These are phyloP conservation scores for Triops cancriformis DNA, from an alignment of 1,140 invertebrate genomes.

Conservation along the genomic window DNA sequence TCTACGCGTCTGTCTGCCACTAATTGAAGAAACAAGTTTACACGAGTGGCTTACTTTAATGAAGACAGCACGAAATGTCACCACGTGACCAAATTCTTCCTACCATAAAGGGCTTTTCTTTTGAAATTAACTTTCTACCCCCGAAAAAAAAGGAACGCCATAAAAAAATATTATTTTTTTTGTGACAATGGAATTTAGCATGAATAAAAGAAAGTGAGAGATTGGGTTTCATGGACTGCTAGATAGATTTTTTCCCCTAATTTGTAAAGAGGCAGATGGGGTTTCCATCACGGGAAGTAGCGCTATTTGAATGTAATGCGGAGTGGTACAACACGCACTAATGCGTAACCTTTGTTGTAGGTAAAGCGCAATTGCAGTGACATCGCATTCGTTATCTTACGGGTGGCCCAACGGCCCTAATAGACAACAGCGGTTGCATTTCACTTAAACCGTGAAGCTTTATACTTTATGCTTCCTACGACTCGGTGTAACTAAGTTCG, in stretches of 20 bases:
- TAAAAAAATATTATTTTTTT: no score
- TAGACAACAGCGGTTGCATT: neutral
- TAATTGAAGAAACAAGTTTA: slow-evolving; percentile 4
- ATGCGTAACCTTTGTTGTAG: slow-evolving; percentile 13
- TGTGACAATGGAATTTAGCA: no score
- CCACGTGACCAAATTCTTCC: neutral
- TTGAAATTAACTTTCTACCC: no score
- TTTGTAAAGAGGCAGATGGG: neutral
- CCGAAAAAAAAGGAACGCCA: no score
- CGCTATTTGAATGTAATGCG: neutral
- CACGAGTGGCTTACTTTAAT: neutral
- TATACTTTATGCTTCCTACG: neutral
- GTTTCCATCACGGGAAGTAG: neutral
- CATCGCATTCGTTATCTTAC: slow-evolving; percentile 6
- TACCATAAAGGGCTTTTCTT: no score
- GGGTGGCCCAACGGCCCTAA: neutral
- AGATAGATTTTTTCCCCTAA: no score
- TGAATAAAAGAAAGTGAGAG: no score
- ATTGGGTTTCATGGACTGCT: no score
- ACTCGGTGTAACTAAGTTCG: neutral
- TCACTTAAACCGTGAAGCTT: neutral
- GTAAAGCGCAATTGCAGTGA: neutral
- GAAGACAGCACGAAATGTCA: neutral
- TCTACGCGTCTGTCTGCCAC: neutral
- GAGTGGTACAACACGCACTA: neutral